Base-by-base conservation (phyloP, 2,113 vertebrate species). In the Numenius arquata region DNA sequence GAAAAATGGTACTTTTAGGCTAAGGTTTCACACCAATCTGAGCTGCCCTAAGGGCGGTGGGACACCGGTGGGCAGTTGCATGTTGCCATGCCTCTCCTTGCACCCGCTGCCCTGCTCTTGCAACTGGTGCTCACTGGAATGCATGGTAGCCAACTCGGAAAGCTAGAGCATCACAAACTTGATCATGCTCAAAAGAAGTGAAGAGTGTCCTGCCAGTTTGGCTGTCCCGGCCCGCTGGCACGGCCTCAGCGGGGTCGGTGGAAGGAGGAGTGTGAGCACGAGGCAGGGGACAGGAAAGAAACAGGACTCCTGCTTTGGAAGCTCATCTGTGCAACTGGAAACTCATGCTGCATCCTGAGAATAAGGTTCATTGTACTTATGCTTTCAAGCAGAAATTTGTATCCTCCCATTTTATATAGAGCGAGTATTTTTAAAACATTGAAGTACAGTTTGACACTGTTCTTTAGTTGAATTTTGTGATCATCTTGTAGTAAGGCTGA, bases 231-330 rank as follows among this genome's bases (percentile, higher is more conserved):
- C 13, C 10, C 52, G 34, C 74, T 62, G 20, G 3, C 30, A 9
- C 12, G 0, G 6, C 58, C 47, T 50, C 0, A 0, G 25, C 9
- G 3, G 30, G 36, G 58, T 5, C 0, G 0, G 27, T 67, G 70
- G 48, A 40, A 50, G 65, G 43, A 77, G 18, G 23, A 55, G 30
- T 5, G 19, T 71, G 84, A 58, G 7, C 56, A 10, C 0, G 0
- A 17, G 8, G 0, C 16, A 5, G 43, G 43, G 58, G 9, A 32
- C 12, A 20, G 75, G 36, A 34, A 19, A 48, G 18, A 67, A 53
- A 7, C 23, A 15, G 27, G 13, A 15, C 41, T 55, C 40, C 55
- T 52, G 50, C 59, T 74, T 45, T 61, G 84, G 45, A 55, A 82
- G 65, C 32, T 20, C 47, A 20, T 23, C 38, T 40, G 38, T 53